Base-by-base conservation (phyloP, 1,140 invertebrate genomes). In the Steinernema feltiae region DNA sequence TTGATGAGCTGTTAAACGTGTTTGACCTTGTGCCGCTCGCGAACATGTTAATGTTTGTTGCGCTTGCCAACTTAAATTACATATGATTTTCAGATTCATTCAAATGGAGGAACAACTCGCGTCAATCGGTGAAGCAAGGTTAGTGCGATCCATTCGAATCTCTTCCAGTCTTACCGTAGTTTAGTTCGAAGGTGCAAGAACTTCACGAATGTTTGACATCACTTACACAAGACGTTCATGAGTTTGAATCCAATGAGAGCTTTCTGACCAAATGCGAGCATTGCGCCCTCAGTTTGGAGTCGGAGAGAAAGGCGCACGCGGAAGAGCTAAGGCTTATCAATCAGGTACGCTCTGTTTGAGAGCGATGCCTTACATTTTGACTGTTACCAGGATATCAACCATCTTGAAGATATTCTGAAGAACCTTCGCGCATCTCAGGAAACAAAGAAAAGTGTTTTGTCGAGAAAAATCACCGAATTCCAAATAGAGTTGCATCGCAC, bases 31-130 rank as follows among this genome's bases (percentile, higher is more conserved):
- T 12, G 53, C 7, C 53, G 53, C 53, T 27, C 53, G 15, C 24
- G 24, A 27, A 15, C 3, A 27, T 15, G 53, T 63, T 27, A 15
- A 63, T 63, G 53, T 63, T 63, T 63, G 53, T 63, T 63, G 53
- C 53, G 53, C 3, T 63, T 63, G 24, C 24, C 53, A 63, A 12
- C 53, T 63, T 63, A 63, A 63, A 63, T 63, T 63, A 63, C 53
- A 63, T 63, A 63, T 63, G 53, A 63, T 63, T 63, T 63, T 63
- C 12, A 63, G 53, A 63, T n/a, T 63, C 24, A 3, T 3, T 17
- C 12, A 3, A 27, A 63, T 63, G 53, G 53, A 63, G 24, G 24
- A 63, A 63, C 53, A 63, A 21, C 53, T 63, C 53, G 53, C 24
- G 7, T 63, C 24, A 27, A 27, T 63, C 53, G 53, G 53, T 3